Base-by-base conservation (phyloP, 2,888 invertebrate genomes). In the Schizaphis graminum region DNA sequence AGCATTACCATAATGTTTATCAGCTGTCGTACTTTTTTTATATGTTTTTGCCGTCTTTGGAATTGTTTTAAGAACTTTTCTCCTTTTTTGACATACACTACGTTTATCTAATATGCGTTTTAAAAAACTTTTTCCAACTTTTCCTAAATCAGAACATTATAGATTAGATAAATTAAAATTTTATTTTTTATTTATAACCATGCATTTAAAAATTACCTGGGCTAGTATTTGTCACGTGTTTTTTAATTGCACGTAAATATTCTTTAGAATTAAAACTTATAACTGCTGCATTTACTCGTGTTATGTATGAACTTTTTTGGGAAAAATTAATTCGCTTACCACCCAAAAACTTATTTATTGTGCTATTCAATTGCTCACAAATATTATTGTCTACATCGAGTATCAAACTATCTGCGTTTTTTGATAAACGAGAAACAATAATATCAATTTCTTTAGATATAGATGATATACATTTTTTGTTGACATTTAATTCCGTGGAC, bases 201-300 rank as follows among this genome's bases (percentile, higher is more conserved):
- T 86, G n/a, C n/a, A 67, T 67, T 84, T 84, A 84, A 41, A 87
- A 87, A 57, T n/a, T 89, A 89, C 89, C 89, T 89, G 89, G 89
- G 28, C 89, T 89, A 49, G 21, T 89, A 26, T 61, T 41, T 61
- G 61, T 89, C 24, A 41, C 44, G 44, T 89, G 28, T 89, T 89
- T 89, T 44, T 89, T 89, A 57, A 89, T 57, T 44, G 89, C 26
- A 28, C 89, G 47, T 28, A 89, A 61, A 61, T 89, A 89, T 89
- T 89, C 89, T 89, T 41, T 57, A 3, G 89, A 61, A 28, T 89
- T 57, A 44, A 57, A 89, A 28, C 89, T 89, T 21, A 61, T 28
- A 28, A 89, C 61, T 57, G 57, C 89, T 53, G 89, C 89, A 4
- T 89, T n/a, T 56, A 89, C 89, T 35, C 89, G 53, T n/a, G 89